Evolutionary conservation across 2,113 vertebrate genomes (phyloP).

Genomic region (Osmerus eperlanus): DNA sequence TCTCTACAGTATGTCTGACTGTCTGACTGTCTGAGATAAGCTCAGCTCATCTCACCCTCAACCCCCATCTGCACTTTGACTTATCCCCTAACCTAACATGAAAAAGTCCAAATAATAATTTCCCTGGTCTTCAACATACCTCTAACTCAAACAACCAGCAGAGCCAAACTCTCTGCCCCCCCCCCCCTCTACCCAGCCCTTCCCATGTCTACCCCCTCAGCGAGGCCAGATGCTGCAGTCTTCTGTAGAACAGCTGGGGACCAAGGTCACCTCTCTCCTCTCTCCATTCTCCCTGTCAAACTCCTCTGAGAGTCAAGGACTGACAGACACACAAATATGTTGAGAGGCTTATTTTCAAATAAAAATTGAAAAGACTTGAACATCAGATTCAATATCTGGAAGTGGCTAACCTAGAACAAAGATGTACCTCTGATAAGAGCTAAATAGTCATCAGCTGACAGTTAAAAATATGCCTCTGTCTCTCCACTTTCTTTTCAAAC

Average conservation of each 20-base stretch:
- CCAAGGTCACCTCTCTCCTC: slow-evolving; percentile 42
- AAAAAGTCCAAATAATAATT: neutral
- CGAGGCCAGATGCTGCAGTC: slow-evolving; percentile 46
- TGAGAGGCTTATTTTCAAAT: too few species aligned
- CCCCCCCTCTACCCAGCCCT: neutral
- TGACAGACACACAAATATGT: slow-evolving; percentile 14
- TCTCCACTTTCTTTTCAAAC: slow-evolving; percentile 27
- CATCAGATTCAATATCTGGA: too few species aligned
- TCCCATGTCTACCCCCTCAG: slow-evolving; percentile 11
- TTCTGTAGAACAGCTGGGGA: slow-evolving; percentile 52
- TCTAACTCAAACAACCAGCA: slow-evolving; percentile 21
- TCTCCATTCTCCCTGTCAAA: slow-evolving; percentile 17
- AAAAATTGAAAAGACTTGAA: too few species aligned
- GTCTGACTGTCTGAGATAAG: neutral
- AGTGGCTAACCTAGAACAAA: neutral
- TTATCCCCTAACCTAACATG: neutral
- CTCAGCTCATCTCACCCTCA: too few species aligned
- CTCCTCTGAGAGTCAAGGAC: slow-evolving; percentile 7
- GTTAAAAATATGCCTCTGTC: slow-evolving; percentile 38
- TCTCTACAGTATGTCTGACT: neutral
- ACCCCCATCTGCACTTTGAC: too few species aligned
- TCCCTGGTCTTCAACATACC: neutral
- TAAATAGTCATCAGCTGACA: neutral
- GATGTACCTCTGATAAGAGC: neutral
- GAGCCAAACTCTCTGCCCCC: slow-evolving; percentile 18